phyloP scores from a whole-genome alignment of 2,113 vertebrate genomes.

The Eleginops maclovinus region DNA sequence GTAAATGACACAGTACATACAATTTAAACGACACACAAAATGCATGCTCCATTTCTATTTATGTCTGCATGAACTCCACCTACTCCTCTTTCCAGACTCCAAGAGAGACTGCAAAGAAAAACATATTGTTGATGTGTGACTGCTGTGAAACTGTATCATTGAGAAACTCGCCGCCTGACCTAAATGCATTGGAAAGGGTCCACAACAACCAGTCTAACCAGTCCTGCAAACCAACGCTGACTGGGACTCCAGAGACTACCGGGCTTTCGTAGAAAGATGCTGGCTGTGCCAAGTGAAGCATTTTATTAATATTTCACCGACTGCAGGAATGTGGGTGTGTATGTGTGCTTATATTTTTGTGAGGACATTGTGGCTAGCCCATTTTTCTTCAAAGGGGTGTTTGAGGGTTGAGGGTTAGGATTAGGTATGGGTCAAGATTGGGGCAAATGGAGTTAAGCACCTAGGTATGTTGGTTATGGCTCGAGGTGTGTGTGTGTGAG shows the following conservation, averaged over 20 bases:
- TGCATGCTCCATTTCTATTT: no score
- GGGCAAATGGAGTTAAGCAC: background rate
- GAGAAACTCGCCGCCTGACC: constrained; percentile 6
- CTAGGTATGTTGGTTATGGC: background rate
- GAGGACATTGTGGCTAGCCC: constrained; percentile 14
- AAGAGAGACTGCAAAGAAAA: background rate
- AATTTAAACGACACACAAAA: background rate
- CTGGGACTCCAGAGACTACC: constrained; percentile 48
- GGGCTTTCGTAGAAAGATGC: constrained; percentile 65
- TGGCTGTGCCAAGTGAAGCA: constrained; percentile 56
- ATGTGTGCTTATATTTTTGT: constrained; percentile 13
- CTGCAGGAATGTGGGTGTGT: constrained; percentile 42
- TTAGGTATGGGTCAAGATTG: background rate
- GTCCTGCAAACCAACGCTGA: constrained; percentile 12
- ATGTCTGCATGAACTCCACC: background rate
- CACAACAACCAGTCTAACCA: constrained; percentile 34
- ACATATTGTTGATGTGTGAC: background rate
- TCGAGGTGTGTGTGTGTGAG: no score
- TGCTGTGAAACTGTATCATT: constrained; percentile 5
- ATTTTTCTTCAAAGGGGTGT: constrained; percentile 13
- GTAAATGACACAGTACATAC: no score
- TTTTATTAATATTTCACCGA: constrained; percentile 80
- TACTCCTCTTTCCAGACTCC: background rate
- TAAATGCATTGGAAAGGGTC: constrained; percentile 19
- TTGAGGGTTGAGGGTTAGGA: background rate